Evolutionary conservation across 2,888 invertebrate genomes (phyloP), one percentile per base, ranked within the genome.

Genomic region (Hypolimnas misippus): DNA sequence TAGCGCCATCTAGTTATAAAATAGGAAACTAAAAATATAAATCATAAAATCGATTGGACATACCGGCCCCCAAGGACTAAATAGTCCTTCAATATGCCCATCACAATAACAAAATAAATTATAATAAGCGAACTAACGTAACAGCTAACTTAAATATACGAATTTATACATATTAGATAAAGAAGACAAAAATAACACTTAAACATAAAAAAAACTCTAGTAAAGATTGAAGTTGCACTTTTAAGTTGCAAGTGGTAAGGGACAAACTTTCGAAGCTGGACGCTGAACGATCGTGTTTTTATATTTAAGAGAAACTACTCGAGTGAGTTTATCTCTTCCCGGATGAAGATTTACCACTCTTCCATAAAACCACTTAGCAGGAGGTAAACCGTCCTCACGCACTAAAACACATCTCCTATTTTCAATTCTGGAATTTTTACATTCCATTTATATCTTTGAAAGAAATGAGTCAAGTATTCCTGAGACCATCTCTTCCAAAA

Each of bases 1-100:
- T 8, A 33, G 33, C 33, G 33, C 33, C 33, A 33, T 33, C 33
- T 33, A 33, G 33, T 33, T 25, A 25, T 5, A 25, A 25, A 25
- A 25, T 25, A 25, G 5, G 2, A 25, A 25, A 25, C 25, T 33
- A 33, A 33, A 33, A 33, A 33, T 33, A 33, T 33, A 33, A 33
- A 10, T 33, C 33, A 33, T 33, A 33, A 33, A 33, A 33, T 33
- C 33, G 33, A 33, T 33, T 33, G 33, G 33, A 33, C 33, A 33
- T 33, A 33, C 33, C 33, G 33, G 33, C 33, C 33, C 33, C 33
- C 33, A 33, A 33, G 33, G 33, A 33, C 33, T 33, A 33, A 33
- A 33, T 33, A 33, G 33, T 33, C 33, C 25, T 25, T 25, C 25
- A 25, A 25, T 25, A 25, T 25, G 25, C 25, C 25, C 5, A 25